Evolutionary conservation across 2,113 vertebrate species (phyloP).

Genomic region (Mormyrus lacerda): DNA sequence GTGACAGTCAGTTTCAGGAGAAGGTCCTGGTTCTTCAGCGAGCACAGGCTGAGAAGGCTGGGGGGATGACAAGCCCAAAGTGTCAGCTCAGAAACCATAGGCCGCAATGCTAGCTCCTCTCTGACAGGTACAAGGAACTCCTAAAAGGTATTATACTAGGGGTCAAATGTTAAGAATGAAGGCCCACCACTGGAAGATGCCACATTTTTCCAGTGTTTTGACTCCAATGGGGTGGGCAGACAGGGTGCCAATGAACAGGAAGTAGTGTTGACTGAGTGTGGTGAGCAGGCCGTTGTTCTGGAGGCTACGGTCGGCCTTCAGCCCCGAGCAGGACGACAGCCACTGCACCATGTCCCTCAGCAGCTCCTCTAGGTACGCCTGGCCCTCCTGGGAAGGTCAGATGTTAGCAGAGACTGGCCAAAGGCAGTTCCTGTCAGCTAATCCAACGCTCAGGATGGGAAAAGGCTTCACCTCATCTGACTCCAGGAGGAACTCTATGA

Average conservation of each 20-base stretch:
- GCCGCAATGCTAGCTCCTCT: background rate
- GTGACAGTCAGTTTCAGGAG: constrained; percentile 75
- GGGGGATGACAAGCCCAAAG: background rate
- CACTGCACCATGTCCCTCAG: constrained; percentile 78
- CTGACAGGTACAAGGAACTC: background rate
- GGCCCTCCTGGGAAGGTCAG: constrained; percentile 63
- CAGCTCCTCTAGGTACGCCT: constrained; percentile 73
- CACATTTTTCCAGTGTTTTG: constrained; percentile 81
- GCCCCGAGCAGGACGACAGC: constrained; percentile 65
- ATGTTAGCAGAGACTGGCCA: background rate
- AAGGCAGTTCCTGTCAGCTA: background rate
- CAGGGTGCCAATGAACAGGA: constrained; percentile 76
- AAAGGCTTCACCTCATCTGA: constrained; percentile 65
- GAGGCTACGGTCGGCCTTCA: constrained; percentile 73
- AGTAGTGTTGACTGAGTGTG: constrained; percentile 81
- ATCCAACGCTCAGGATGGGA: background rate
- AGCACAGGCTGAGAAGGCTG: constrained; percentile 77
- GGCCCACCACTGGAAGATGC: constrained; percentile 75
- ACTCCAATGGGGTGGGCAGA: constrained; percentile 74
- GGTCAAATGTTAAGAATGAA: background rate
- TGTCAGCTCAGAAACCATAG: background rate
- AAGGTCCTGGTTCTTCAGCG: constrained; percentile 78
- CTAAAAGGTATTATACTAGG: background rate
- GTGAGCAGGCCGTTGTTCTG: constrained; percentile 75
- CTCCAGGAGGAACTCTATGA: constrained; percentile 75